Evolutionary conservation across 2,888 invertebrate species (phyloP), one percentile per base, ranked within the genome.

Genomic region (Polyploca ridens): DNA sequence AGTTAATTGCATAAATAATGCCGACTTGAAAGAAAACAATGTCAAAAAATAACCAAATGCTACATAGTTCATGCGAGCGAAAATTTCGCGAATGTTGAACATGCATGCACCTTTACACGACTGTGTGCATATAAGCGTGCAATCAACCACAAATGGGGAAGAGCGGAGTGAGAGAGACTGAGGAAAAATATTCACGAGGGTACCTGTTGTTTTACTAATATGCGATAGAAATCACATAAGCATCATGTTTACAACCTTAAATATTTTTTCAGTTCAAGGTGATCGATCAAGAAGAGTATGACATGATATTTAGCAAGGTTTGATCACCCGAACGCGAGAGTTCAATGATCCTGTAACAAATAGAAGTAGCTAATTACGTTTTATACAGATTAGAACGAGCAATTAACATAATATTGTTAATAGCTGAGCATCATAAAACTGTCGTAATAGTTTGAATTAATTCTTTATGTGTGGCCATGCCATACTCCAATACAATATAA

Each of bases 111-210:
- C 13, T 38, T 60, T 60, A 60, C 60, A 60, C 38, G 64, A 64
- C 68, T 62, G 59, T 69, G 70, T 66, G 65, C 64, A 71, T 66
- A 67, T 64, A 66, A 35, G 58, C 69, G 63, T 67, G 72, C 70
- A 69, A 69, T 72, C 49, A 67, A 71, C 68, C 66, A 71, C 70
- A 67, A 72, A 77, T 71, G 73, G 71, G 68, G 71, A 70, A 73
- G 69, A 73, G 66, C 64, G 74, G 84, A 88, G 74, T 84, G 85
- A 86, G 88, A 87, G 68, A 76, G 83, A 83, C 71, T 87, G 88
- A 88, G 88, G 89, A 87, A 83, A 87, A 84, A 67, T 58, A 63
- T 60, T 63, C 64, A 64, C 62, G 57, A 27, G 2, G 27, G 27
- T 64, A 69, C 72, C 62, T 70, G 72, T 33, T 33, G 33, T 62